Evolutionary conservation across 2,888 invertebrate genomes (phyloP), one percentile per base, ranked within the genome.

Genomic region (Malacosoma neustria): DNA sequence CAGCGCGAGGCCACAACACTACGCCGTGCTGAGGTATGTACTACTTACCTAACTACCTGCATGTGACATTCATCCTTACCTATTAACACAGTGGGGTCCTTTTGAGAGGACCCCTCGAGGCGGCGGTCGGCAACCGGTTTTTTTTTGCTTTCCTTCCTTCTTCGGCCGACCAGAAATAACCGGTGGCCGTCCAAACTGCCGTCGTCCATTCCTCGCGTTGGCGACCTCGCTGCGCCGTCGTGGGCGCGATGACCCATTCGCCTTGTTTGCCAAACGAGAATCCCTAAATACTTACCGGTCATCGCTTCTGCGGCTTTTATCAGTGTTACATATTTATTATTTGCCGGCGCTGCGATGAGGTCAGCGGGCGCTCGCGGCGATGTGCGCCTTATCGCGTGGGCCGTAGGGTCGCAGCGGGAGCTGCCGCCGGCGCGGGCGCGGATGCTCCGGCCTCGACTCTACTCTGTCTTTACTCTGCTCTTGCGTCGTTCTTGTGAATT

Each of bases 261-360:
- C 43, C 51, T 51, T 51, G 67, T 75, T 72, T 70, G 72, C 67
- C 65, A 71, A 73, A 72, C 58, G 64, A 67, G 70, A 66, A 69
- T 76, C 72, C 70, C 73, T 75, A 70, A 77, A 74, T 77, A 77
- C 69, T 67, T 70, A 66, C 69, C 77, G 81, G 81, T 80, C 82
- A 76, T 72, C 76, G 80, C 65, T 79, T 81, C 77, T 72, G 72
- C 70, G 72, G 68, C 63, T 74, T 58, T 81, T 84, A 84, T 84
- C 84, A 82, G 76, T 76, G 80, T 81, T 84, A 82, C 82, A 82
- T 81, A 82, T 82, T 84, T 82, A 82, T 82, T 81, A 80, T 79
- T 80, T 77, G 81, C 74, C 77, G 76, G 64, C 65, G 68, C 59
- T 58, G 63, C 69, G 75, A 74, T 80, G 77, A 81, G 84, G 81